Conservation (phyloP, 2,797 vertebrate species). For the Tympanoctomys barrerae region DNA sequence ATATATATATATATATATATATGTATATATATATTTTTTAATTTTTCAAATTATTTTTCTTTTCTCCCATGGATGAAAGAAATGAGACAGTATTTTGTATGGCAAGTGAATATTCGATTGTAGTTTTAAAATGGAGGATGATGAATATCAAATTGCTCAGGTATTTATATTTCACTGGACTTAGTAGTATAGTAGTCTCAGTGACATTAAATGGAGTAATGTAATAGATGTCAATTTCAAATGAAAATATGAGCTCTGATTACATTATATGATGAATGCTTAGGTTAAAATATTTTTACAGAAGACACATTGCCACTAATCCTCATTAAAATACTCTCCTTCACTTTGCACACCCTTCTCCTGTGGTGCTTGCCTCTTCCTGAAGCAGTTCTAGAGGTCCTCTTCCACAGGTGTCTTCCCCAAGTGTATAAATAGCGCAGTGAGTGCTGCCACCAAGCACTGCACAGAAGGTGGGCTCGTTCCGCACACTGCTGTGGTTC, state of each 20-base stretch:
- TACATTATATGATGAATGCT: neutral
- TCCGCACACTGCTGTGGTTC: neutral
- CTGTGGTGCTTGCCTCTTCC: neutral
- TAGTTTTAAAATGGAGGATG: slow-evolving; percentile 21
- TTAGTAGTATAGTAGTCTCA: neutral
- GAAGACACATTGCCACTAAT: neutral
- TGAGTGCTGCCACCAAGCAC: neutral
- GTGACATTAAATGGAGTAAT: slow-evolving; percentile 21
- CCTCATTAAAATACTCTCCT: neutral
- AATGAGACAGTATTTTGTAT: neutral
- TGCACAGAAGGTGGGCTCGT: neutral
- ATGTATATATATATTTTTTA: too few relatives aligned
- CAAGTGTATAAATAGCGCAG: neutral
- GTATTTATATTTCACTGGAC: slow-evolving; percentile 43
- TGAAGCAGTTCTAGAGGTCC: neutral
- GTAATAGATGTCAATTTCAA: neutral
- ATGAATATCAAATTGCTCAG: neutral
- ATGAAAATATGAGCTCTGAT: neutral
- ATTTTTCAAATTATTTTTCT: too few relatives aligned
- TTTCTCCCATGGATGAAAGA: neutral
- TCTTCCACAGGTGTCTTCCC: neutral
- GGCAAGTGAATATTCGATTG: neutral
- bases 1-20: too few relatives aligned
- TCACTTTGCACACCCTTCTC: neutral
- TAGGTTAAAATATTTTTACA: neutral